A percentile compares a stretch with the other conserved stretches of the same genome.
These are phyloP conservation scores for Peromyscus melanophrys DNA, from an alignment of 2,797 vertebrate genomes.

Conservation along the genomic window DNA sequence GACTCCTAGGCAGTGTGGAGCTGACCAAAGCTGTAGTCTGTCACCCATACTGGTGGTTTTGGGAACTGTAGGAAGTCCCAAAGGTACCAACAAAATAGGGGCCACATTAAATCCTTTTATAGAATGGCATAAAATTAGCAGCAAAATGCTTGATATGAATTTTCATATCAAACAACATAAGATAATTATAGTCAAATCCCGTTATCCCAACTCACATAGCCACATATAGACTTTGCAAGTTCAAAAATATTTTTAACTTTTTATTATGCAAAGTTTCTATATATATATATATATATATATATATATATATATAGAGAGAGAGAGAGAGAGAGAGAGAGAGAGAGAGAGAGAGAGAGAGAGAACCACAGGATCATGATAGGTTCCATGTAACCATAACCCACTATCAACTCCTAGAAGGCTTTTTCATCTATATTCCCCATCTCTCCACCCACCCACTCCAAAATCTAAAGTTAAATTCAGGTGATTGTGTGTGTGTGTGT, in stretches of 20 bases:
- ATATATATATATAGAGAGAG: background rate
- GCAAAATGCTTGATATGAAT: slow-evolving; percentile 23
- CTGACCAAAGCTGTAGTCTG: slow-evolving; percentile 38
- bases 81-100: background rate
- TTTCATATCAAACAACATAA: background rate
- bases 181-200: background rate
- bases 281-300: background rate
- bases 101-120: background rate
- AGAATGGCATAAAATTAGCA: slow-evolving; percentile 42
- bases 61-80: background rate
- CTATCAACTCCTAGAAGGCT: background rate
- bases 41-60: slow-evolving; percentile 48
- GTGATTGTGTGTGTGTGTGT: no score
- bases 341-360: no score
- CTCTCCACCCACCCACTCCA: background rate
- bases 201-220: background rate
- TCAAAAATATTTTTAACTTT: slow-evolving; percentile 33
- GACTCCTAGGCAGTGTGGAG: slow-evolving; percentile 13
- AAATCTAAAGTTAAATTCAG: slow-evolving; percentile 4
- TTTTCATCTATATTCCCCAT: background rate
- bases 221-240: background rate
- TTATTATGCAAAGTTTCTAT: background rate
- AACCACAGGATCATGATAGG: background rate
- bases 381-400: background rate
- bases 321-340: no score